Evolutionary conservation across 1,140 invertebrate species (phyloP).

Genomic region (Drosophila ficusphila): DNA sequence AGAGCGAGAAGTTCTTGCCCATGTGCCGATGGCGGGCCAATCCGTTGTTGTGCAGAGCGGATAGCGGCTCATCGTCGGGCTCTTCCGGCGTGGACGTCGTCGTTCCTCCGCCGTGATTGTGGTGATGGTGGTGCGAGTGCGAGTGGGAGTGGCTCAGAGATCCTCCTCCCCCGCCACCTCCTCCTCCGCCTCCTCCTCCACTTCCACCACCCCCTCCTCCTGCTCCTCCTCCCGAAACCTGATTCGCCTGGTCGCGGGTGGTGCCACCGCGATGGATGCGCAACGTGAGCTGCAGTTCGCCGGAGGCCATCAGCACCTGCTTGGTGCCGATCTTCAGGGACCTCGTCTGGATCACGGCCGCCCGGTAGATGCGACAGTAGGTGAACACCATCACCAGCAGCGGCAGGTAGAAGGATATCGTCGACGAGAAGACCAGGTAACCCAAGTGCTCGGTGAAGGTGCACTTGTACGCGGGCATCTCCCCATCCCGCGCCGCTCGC

Average conservation of each 20-base stretch:
- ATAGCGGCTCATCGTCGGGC: slow-evolving; percentile 89
- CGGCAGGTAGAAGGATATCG: slow-evolving; percentile 98
- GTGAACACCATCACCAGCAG: slow-evolving; percentile 99
- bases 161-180: slow-evolving; percentile 51
- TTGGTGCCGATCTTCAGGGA: slow-evolving; percentile 95
- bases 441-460: slow-evolving; percentile 96
- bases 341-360: slow-evolving; percentile 95
- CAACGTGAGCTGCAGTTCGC: slow-evolving; percentile 92
- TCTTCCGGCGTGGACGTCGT: slow-evolving; percentile 88
- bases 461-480: slow-evolving; percentile 92
- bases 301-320: slow-evolving; percentile 92
- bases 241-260: slow-evolving; percentile 85
- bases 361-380: slow-evolving; percentile 97
- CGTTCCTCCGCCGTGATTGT: slow-evolving; percentile 83
- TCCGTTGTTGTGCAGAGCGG: slow-evolving; percentile 90
- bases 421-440: slow-evolving; percentile 96
- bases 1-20: slow-evolving; percentile 94
- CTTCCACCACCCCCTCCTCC: slow-evolving; percentile 64
- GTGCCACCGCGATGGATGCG: slow-evolving; percentile 95
- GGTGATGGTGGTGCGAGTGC: slow-evolving; percentile 74
- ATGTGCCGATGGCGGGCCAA: slow-evolving; percentile 85
- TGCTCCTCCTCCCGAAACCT: slow-evolving; percentile 61
- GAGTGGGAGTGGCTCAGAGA: slow-evolving; percentile 74
- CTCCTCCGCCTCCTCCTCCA: slow-evolving; percentile 48
- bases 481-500: slow-evolving; percentile 91